Conservation (phyloP, 1,140 invertebrate species). For the Eufriesea mexicana region DNA sequence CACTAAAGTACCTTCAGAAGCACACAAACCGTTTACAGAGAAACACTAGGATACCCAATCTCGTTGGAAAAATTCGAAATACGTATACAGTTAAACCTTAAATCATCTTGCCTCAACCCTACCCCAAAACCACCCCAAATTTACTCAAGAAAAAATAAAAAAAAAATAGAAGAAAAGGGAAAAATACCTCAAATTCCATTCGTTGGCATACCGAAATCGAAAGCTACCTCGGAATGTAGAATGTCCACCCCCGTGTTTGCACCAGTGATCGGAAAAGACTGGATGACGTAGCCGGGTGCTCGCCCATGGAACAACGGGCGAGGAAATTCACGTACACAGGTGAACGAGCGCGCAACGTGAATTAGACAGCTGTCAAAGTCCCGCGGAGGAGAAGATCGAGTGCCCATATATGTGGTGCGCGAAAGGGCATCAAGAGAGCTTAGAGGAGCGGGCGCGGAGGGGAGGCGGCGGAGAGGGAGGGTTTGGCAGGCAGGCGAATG, state of each 20-base stretch:
- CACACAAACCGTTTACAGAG: no score
- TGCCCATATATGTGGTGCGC: conserved; percentile 71
- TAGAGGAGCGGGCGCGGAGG: conserved; percentile 48
- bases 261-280: background rate
- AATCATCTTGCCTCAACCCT: no score
- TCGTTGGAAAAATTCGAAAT: no score
- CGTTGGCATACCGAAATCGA: no score
- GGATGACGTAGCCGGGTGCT: background rate
- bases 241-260: background rate
- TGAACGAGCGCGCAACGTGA: conserved; percentile 67
- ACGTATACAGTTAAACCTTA: no score
- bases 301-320: conserved; percentile 22
- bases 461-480: conserved; percentile 19
- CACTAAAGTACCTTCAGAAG: no score
- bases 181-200: no score
- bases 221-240: no score
- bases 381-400: conserved; percentile 70
- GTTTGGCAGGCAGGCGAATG: conserved; percentile 67
- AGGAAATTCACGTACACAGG: conserved; percentile 63
- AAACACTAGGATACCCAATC: no score
- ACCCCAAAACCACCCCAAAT: no score
- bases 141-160: no score
- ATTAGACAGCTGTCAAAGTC: conserved; percentile 73
- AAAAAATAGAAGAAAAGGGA: no score
- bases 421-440: conserved; percentile 71